A percentile compares a stretch with the other conserved stretches of the same genome.
These are phyloP conservation scores for Cuniculus paca DNA, from an alignment of 2,797 vertebrate species.

Conservation along the genomic window DNA sequence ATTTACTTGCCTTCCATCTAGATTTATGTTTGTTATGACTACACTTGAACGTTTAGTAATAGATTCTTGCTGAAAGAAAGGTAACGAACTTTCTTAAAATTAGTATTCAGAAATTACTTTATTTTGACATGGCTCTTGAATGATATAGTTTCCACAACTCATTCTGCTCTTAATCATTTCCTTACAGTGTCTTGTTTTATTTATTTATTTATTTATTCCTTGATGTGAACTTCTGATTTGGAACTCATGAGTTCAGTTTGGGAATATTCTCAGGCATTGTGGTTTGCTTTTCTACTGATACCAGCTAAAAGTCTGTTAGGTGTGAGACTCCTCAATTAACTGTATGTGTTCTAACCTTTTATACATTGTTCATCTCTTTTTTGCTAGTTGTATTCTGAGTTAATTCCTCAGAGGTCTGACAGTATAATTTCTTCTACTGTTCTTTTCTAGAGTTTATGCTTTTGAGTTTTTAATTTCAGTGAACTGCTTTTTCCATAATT, in stretches of 20 bases:
- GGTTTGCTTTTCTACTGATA: background rate
- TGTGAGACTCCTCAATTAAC: background rate
- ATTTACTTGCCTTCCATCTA: background rate
- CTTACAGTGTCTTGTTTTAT: background rate
- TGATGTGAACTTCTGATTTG: background rate
- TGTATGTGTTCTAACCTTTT: background rate
- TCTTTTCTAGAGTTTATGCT: conserved; percentile 6
- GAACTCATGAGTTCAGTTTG: conserved; percentile 13
- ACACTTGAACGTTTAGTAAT: background rate
- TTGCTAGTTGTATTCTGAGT: background rate
- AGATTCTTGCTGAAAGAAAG: conserved; percentile 28
- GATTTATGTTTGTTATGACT: conserved; percentile 15
- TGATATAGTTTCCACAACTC: background rate
- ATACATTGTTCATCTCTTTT: background rate
- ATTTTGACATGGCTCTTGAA: background rate
- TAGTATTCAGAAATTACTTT: conserved; percentile 12
- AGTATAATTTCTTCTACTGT: background rate
- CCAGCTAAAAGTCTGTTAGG: background rate
- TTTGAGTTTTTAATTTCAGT: background rate
- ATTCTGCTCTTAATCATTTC: background rate
- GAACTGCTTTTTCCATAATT: conserved; percentile 44
- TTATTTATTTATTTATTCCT: background rate
- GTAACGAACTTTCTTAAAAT: background rate
- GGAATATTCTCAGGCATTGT: background rate
- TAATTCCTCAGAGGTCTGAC: background rate